Conservation (phyloP, 2,888 invertebrate species). For the Kuschelorhynchus macadamiae region DNA sequence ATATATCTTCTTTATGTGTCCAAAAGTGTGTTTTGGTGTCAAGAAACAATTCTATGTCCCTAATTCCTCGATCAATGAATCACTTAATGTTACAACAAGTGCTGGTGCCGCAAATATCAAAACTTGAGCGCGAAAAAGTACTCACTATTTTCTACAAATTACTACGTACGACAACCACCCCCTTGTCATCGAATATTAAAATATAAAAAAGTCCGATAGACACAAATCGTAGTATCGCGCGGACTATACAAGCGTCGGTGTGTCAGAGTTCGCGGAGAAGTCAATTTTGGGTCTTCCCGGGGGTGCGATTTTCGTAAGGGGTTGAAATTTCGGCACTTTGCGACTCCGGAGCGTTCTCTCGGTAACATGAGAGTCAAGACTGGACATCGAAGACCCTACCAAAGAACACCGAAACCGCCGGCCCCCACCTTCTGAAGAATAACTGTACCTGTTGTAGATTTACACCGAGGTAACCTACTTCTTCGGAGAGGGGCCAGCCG, state of each 20-base stretch:
- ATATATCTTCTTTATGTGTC: constrained; percentile 15
- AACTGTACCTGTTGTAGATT: constrained; percentile 69
- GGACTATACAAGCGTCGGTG: background rate
- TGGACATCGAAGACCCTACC: constrained; percentile 66
- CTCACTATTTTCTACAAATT: background rate
- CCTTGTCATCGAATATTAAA: background rate
- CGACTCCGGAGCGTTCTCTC: constrained; percentile 57
- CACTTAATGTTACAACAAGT: constrained; percentile 6
- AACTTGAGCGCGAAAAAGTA: background rate
- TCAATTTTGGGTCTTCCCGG: constrained; percentile 3
- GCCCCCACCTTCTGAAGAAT: constrained; percentile 57
- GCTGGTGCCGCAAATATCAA: constrained; percentile 6
- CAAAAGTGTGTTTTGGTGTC: constrained; percentile 64
- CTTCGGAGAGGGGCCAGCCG: constrained; percentile 60
- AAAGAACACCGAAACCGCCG: constrained; percentile 56
- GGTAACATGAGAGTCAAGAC: constrained; percentile 62
- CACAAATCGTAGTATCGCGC: background rate
- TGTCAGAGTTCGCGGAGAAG: background rate
- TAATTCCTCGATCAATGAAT: constrained; percentile 26
- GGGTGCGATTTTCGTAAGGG: constrained; percentile 29
- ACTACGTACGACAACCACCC: constrained; percentile 20
- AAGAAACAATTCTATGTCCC: constrained; percentile 45
- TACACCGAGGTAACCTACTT: constrained; percentile 68
- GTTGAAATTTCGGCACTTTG: constrained; percentile 30
- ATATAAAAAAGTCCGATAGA: background rate